Percentiles rank a stretch among this genome's conserved stretches.
Evolutionary conservation across 2,113 vertebrate genomes (phyloP).

Genomic region (Gobius niger): DNA sequence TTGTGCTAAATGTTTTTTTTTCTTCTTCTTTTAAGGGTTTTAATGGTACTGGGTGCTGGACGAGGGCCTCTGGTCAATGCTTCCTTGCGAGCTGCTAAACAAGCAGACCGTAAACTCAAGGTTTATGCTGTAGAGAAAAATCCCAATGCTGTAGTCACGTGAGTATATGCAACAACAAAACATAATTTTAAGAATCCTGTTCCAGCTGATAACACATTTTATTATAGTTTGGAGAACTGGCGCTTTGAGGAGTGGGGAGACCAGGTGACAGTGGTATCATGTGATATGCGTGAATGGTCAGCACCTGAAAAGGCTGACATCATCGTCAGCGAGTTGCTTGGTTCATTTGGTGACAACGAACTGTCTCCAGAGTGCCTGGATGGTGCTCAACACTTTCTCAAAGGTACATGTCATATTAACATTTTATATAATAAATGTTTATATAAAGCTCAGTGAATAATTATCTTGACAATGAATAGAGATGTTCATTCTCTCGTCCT

Average conservation of each 20-base stretch:
- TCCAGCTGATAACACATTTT: neutral
- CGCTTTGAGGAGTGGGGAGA: slow-evolving; percentile 94
- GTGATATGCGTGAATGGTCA: slow-evolving; percentile 90
- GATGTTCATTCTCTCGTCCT: neutral
- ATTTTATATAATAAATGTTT: no score
- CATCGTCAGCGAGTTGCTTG: slow-evolving; percentile 90
- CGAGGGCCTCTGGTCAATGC: slow-evolving; percentile 89
- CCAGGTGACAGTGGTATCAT: slow-evolving; percentile 88
- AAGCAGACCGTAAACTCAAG: slow-evolving; percentile 83
- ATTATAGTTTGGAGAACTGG: slow-evolving; percentile 86
- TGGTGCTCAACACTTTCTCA: slow-evolving; percentile 90
- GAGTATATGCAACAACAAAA: slow-evolving; percentile 53
- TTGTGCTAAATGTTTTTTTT: neutral
- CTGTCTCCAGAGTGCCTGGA: slow-evolving; percentile 91
- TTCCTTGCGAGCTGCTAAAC: slow-evolving; percentile 84
- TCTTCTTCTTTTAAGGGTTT: slow-evolving; percentile 68
- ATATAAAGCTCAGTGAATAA: no score
- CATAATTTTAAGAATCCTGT: neutral
- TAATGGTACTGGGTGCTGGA: slow-evolving; percentile 93
- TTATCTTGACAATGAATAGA: no score
- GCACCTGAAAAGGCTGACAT: slow-evolving; percentile 91
- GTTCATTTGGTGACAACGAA: slow-evolving; percentile 92
- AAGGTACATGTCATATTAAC: slow-evolving; percentile 71
- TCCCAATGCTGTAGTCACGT: slow-evolving; percentile 91
- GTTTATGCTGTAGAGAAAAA: slow-evolving; percentile 93